A percentile compares a stretch with the other conserved stretches of the same genome.
phyloP scores from a whole-genome alignment of 2,888 invertebrate species.

The Mesorhabditis sp. region DNA sequence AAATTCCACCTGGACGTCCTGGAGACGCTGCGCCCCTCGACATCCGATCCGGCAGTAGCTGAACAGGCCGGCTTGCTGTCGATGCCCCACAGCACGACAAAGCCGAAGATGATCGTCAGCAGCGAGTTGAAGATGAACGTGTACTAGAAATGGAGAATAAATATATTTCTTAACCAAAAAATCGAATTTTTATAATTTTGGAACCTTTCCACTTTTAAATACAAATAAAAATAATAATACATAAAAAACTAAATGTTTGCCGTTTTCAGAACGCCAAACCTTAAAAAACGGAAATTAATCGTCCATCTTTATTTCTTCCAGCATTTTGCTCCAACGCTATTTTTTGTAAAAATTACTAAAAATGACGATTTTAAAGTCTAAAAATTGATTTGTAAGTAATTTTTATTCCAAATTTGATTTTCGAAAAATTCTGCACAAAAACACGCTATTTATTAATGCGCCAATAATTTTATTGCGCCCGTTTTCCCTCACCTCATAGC shows the following conservation, averaged over 20 bases:
- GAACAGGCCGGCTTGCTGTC: constrained; percentile 57
- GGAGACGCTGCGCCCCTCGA: neutral
- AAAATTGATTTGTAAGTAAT: too few species aligned
- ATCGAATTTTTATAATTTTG: constrained; percentile 6
- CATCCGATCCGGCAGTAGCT: neutral
- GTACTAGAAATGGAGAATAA: constrained; percentile 54
- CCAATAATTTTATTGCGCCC: too few species aligned
- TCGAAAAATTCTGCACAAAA: too few species aligned
- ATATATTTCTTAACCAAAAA: too few species aligned
- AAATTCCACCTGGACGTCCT: constrained; percentile 14
- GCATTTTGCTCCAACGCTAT: neutral
- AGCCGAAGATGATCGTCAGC: constrained; percentile 59
- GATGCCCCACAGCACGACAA: constrained; percentile 59
- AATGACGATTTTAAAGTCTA: too few species aligned
- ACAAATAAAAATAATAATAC: constrained; percentile 11
- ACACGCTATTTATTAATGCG: too few species aligned
- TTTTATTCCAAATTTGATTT: too few species aligned
- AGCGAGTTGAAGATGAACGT: constrained; percentile 61
- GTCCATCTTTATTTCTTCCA: neutral
- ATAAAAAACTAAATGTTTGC: too few species aligned
- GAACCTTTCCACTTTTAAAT: too few species aligned
- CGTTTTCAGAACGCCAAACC: too few species aligned
- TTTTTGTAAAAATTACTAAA: too few species aligned
- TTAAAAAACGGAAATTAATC: too few species aligned
- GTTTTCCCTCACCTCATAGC: constrained; percentile 63